Conservation (phyloP, 2,113 vertebrate genomes). For the Colius striatus region DNA sequence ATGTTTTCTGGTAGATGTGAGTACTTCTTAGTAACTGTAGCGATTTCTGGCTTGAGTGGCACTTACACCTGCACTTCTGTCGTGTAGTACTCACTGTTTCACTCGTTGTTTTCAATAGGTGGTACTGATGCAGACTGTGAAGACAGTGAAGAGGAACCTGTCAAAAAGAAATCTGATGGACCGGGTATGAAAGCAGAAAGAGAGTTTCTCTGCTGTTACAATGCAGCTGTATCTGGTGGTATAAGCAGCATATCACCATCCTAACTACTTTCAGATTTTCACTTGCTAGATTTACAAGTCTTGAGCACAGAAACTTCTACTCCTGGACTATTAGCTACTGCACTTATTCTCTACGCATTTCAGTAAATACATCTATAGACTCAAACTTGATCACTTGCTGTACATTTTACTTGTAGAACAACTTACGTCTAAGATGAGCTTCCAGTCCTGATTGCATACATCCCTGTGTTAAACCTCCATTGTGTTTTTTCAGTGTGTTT, state of each 20-base stretch:
- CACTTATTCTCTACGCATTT: background rate
- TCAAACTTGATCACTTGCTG: background rate
- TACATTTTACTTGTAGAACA: background rate
- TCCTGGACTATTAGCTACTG: background rate
- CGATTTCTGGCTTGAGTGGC: background rate
- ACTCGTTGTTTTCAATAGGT: slow-evolving; percentile 35
- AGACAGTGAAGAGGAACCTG: slow-evolving; percentile 74
- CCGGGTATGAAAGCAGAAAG: slow-evolving; percentile 74
- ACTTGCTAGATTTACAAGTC: background rate
- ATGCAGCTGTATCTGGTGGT: background rate
- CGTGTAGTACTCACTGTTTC: background rate
- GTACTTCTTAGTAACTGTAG: background rate
- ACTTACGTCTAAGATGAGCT: background rate
- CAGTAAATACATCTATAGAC: background rate
- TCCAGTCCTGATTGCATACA: background rate
- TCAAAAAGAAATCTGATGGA: slow-evolving; percentile 83
- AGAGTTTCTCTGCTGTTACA: background rate
- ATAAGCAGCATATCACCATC: background rate
- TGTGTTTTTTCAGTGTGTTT: background rate
- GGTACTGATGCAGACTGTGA: slow-evolving; percentile 74
- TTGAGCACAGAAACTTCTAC: background rate
- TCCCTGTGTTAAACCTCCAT: background rate
- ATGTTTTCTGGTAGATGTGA: background rate
- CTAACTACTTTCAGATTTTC: background rate
- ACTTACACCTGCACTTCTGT: background rate